Base-by-base conservation (phyloP, 2,113 vertebrate species). In the Nansenia antarctica region DNA sequence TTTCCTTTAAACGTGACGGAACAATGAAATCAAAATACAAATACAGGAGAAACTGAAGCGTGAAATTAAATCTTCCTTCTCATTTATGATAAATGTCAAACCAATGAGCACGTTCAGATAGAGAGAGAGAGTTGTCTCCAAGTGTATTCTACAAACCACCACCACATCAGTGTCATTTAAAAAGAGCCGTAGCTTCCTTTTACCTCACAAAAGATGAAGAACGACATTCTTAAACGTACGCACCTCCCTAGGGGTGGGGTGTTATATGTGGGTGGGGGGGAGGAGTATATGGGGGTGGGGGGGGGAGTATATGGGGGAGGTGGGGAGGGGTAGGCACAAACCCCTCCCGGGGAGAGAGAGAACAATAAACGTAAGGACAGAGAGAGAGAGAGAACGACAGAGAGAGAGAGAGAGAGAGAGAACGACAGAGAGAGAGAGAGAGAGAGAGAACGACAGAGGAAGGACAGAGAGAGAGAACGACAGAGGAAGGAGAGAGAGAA, bases 401-500 rank as follows among this genome's bases (percentile, higher is more conserved):
- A n/a, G n/a, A n/a, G n/a, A n/a, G n/a, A n/a, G n/a, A n/a, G n/a
- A n/a, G n/a, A n/a, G n/a, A n/a, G n/a, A n/a, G n/a, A n/a, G n/a
- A n/a, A n/a, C n/a, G n/a, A n/a, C n/a, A n/a, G n/a, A n/a, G n/a
- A n/a, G n/a, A n/a, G n/a, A n/a, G n/a, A n/a, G n/a, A n/a, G n/a
- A n/a, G n/a, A n/a, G n/a, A n/a, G n/a, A n/a, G n/a, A 34, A 37
- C 5, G 30, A 61, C 20, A 61, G 59, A 34, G 18, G 4, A 12
- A n/a, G 31, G 34, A 34, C n/a, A n/a, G n/a, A n/a, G n/a, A 61
- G 3, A 61, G 29, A 61, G 31, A 32, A 18, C 30, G 31, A 14
- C 18, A 42, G 60, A n/a, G 26, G 11, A 14, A 57, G 22, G 27
- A 12, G 30, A 69, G 64, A 73, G 72, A 52, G 20, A 57, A 26